These are phyloP conservation scores for Amblyraja radiata DNA, from an alignment of 2,797 vertebrate species.

Conservation along the genomic window DNA sequence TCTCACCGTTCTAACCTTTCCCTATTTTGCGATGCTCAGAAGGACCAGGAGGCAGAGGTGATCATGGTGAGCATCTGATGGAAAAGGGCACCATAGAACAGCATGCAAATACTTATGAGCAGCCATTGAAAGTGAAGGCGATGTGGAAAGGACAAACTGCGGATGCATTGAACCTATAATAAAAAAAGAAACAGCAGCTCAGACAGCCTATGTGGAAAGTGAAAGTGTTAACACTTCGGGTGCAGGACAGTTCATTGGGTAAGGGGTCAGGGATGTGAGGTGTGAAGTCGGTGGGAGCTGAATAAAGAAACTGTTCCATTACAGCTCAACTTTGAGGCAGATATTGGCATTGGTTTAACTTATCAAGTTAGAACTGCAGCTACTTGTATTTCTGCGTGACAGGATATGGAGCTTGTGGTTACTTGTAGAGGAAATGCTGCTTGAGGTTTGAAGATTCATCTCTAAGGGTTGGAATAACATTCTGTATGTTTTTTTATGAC, in stretches of 20 bases:
- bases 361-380: not conserved
- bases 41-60: not conserved
- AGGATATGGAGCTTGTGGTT: conserved; percentile 29
- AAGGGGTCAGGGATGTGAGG: too few relatives aligned
- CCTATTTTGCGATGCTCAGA: not conserved
- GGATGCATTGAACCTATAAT: too few relatives aligned
- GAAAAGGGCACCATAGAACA: not conserved
- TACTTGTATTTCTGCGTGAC: not conserved
- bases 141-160: not conserved
- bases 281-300: not conserved
- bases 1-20: not conserved
- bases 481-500: not conserved
- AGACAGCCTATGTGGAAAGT: too few relatives aligned
- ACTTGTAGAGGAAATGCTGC: not conserved
- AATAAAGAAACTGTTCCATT: not conserved
- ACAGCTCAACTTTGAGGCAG: not conserved
- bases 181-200: too few relatives aligned
- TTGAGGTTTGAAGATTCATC: not conserved
- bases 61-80: not conserved
- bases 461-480: conserved; percentile 11
- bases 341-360: not conserved
- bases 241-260: too few relatives aligned
- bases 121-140: not conserved
- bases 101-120: not conserved
- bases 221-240: too few relatives aligned